Conservation (phyloP, 1,140 invertebrate genomes). For the Lasaia peninsularis region DNA sequence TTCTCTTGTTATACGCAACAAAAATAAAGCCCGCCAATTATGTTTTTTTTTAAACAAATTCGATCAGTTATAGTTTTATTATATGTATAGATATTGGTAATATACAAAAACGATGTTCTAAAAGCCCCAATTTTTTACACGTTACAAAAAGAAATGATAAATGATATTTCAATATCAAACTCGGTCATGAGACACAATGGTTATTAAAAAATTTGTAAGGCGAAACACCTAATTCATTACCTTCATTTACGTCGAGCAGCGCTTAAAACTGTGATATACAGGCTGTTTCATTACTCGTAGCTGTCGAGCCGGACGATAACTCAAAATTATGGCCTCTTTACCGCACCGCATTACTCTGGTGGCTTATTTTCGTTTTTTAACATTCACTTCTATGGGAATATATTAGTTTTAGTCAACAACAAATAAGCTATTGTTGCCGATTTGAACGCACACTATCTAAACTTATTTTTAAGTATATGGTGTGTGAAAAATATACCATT, state of each 20-base stretch:
- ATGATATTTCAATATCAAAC: slow-evolving; percentile 15
- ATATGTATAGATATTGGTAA: no score
- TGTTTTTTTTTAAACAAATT: no score
- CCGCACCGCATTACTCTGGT: slow-evolving; percentile 21
- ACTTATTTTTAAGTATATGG: background rate
- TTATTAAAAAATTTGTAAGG: background rate
- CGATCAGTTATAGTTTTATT: no score
- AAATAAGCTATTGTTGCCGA: background rate
- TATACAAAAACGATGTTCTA: background rate
- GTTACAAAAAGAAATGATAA: background rate
- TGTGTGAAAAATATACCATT: no score
- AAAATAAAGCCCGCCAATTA: no score
- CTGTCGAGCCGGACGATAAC: slow-evolving; percentile 34
- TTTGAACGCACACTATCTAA: background rate
- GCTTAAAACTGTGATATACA: slow-evolving; percentile 34
- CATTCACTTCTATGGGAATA: slow-evolving; percentile 8
- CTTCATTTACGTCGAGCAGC: slow-evolving; percentile 27
- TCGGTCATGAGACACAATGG: slow-evolving; percentile 9
- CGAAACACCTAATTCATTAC: slow-evolving; percentile 25
- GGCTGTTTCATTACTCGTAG: slow-evolving; percentile 31
- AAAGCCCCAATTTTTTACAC: background rate
- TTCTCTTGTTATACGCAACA: no score
- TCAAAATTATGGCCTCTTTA: slow-evolving; percentile 41
- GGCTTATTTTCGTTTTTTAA: slow-evolving; percentile 20
- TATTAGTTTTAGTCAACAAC: slow-evolving; percentile 1